A percentile compares a stretch with the other conserved stretches of the same genome.
Conservation (phyloP, 2,797 vertebrate genomes). For the Melanotaenia boesemani region DNA sequence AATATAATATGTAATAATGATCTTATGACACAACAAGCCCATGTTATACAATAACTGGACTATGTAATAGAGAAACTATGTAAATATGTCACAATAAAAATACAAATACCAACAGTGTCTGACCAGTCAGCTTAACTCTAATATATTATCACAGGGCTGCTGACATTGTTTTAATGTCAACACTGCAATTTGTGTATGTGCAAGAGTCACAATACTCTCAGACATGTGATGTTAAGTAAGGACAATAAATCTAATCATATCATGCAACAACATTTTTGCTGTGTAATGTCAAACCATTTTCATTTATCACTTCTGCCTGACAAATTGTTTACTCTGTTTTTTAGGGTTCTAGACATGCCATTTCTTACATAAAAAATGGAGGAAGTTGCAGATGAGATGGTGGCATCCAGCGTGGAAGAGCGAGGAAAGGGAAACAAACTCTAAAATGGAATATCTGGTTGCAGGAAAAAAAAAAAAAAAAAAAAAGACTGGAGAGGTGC, state of each 20-base stretch:
- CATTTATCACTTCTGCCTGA: too few relatives aligned
- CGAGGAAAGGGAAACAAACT: not conserved
- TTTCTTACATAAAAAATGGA: not conserved
- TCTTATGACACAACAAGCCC: not conserved
- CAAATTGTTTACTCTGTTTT: too few relatives aligned
- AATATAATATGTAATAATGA: too few relatives aligned
- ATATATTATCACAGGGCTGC: not conserved
- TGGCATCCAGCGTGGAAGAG: not conserved
- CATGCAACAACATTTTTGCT: too few relatives aligned
- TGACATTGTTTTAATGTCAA: not conserved
- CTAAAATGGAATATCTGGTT: not conserved
- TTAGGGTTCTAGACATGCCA: too few relatives aligned
- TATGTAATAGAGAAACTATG: too few relatives aligned
- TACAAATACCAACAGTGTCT: too few relatives aligned
- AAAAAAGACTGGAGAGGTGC: not conserved
- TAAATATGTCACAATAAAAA: not conserved
- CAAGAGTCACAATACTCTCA: not conserved
- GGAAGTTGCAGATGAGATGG: not conserved
- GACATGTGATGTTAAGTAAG: not conserved
- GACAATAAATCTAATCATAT: not conserved
- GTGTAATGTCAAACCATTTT: too few relatives aligned
- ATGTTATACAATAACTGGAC: not conserved
- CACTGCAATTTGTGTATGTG: not conserved
- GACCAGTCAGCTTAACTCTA: too few relatives aligned
- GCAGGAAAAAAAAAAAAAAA: too few relatives aligned